A percentile compares a stretch with the other conserved stretches of the same genome.
These are phyloP conservation scores for Andrena minutula DNA, from an alignment of 2,888 invertebrate species.

Conservation along the genomic window DNA sequence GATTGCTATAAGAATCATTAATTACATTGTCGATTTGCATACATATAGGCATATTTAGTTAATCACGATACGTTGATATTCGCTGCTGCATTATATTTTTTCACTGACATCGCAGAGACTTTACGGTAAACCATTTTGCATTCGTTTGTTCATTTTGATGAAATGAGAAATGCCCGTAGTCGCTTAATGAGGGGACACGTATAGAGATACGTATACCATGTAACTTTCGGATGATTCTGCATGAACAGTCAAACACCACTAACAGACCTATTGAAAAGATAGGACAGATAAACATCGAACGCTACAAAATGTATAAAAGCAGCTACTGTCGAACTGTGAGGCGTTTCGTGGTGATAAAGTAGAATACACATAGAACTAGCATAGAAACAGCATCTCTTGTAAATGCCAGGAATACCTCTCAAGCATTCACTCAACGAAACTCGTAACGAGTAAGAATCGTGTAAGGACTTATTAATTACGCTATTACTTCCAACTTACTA, in stretches of 20 bases:
- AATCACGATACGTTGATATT: conserved; percentile 2
- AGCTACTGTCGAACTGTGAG: conserved; percentile 43
- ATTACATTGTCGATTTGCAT: conserved; percentile 1
- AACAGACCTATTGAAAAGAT: conserved; percentile 26
- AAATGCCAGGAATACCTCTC: conserved; percentile 5
- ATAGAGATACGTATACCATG: conserved; percentile 4
- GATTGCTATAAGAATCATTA: conserved; percentile 17
- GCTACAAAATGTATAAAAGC: conserved; percentile 53
- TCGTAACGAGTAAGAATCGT: background rate
- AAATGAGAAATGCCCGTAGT: conserved; percentile 1
- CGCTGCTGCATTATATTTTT: background rate
- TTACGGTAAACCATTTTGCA: background rate
- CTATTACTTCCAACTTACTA: conserved; percentile 42
- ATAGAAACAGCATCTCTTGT: conserved; percentile 49
- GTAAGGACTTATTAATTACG: background rate
- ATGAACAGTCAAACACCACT: conserved; percentile 19
- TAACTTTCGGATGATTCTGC: conserved; percentile 8
- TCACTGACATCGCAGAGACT: background rate
- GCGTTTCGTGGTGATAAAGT: conserved; percentile 38
- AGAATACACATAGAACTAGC: conserved; percentile 44
- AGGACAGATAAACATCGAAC: conserved; percentile 35
- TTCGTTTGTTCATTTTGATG: background rate
- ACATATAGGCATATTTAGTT: background rate
- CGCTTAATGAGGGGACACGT: conserved; percentile 3
- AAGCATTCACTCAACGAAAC: background rate